These are phyloP conservation scores for Agriopis aurantiaria DNA, from an alignment of 2,888 invertebrate genomes.

Conservation along the genomic window DNA sequence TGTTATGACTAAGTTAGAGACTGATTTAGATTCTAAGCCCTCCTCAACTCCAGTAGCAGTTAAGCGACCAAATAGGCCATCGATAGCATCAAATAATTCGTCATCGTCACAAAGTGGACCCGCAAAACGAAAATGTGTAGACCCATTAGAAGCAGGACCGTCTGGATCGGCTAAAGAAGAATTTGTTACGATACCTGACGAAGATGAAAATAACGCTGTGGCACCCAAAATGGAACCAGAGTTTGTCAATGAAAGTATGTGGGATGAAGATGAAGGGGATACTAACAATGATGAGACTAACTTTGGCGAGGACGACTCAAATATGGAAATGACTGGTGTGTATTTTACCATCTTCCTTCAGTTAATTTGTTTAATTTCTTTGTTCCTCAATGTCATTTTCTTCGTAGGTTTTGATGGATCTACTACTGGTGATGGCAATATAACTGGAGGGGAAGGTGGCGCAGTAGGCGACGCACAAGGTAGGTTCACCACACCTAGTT, in stretches of 20 bases:
- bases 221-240: conserved; percentile 90
- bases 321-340: conserved; percentile 88
- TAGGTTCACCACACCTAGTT: conserved; percentile 71
- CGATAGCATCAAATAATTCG: conserved; percentile 87
- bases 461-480: conserved; percentile 87
- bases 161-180: conserved; percentile 85
- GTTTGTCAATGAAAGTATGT: conserved; percentile 87
- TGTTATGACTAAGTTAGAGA: conserved; percentile 88
- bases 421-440: conserved; percentile 81
- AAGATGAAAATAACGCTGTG: conserved; percentile 85
- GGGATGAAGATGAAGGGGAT: conserved; percentile 88
- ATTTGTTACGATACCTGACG: conserved; percentile 84
- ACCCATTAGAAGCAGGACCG: conserved; percentile 88
- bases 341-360: background rate
- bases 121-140: conserved; percentile 86
- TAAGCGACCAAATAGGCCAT: conserved; percentile 89
- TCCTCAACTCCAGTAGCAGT: conserved; percentile 87
- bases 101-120: conserved; percentile 87
- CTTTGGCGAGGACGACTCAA: conserved; percentile 89
- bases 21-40: conserved; percentile 88
- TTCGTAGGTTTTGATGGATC: conserved; percentile 82
- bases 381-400: background rate
- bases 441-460: conserved; percentile 83
- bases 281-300: conserved; percentile 88
- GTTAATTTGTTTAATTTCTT: background rate